Conservation (phyloP, 2,797 vertebrate species). For the Sebastes alutus region DNA sequence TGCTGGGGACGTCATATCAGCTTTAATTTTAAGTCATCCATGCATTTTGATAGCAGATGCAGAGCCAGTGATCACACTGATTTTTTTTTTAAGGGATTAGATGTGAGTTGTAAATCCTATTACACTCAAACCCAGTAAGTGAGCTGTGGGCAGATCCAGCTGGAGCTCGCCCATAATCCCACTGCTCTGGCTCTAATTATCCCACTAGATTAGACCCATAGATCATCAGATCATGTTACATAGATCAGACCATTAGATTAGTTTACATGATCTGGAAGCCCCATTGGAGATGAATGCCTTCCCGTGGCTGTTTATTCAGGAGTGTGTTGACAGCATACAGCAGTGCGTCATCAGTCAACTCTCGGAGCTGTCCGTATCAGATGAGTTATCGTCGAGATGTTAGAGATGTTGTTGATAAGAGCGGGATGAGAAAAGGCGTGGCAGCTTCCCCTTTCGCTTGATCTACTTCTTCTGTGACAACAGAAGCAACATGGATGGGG, state of each 20-base stretch:
- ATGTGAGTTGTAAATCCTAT: slow-evolving; percentile 64
- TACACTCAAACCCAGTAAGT: slow-evolving; percentile 45
- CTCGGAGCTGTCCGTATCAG: slow-evolving; percentile 10
- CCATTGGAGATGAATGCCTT: slow-evolving; percentile 17
- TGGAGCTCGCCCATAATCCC: slow-evolving; percentile 62
- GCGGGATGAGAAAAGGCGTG: background rate
- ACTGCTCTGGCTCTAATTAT: slow-evolving; percentile 68
- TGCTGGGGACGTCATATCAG: slow-evolving; percentile 14
- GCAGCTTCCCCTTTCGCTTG: background rate
- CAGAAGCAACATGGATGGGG: slow-evolving; percentile 22
- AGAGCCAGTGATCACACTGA: slow-evolving; percentile 31
- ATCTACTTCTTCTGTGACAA: slow-evolving; percentile 51
- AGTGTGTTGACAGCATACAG: slow-evolving; percentile 19
- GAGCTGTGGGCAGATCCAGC: slow-evolving; percentile 52
- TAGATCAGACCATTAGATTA: slow-evolving; percentile 64
- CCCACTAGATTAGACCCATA: slow-evolving; percentile 65
- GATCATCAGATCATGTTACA: slow-evolving; percentile 62
- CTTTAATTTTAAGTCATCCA: slow-evolving; percentile 27
- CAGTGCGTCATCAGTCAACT: slow-evolving; percentile 26
- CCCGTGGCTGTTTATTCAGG: slow-evolving; percentile 21
- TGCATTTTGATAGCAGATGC: slow-evolving; percentile 40
- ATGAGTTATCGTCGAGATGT: slow-evolving; percentile 38
- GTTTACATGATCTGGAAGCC: slow-evolving; percentile 27
- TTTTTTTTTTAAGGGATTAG: slow-evolving; percentile 54
- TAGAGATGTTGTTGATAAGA: slow-evolving; percentile 32